Evolutionary conservation across 2,797 vertebrate species (phyloP), one percentile per base, ranked within the genome.

Genomic region (Cyclopterus lumpus): DNA sequence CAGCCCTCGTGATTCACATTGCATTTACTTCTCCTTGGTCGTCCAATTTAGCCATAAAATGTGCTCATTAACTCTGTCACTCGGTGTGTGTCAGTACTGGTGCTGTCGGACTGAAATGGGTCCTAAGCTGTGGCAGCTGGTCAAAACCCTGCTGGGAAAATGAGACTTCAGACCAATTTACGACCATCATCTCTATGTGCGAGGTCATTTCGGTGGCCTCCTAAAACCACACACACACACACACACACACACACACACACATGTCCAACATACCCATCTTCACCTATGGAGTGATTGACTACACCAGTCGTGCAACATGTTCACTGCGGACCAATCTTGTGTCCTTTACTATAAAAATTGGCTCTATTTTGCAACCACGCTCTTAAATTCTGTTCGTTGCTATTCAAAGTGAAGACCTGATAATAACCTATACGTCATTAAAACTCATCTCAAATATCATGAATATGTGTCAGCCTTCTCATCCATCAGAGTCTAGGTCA

Each of bases 151-250:
- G 82, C 59, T 22, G 86, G 91, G 89, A 84, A 86, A 81, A 88
- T 88, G 86, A 89, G 83, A 87, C 89, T 89, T 91, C 86, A 86
- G 86, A 81, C 82, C 92, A 93, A 93, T 93, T 93, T 93, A 92
- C 88, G 87, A 75, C 90, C 80, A 89, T 91, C 87, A 90, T 89
- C 83, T 88, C 80, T 71, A 86, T 84, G 82, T 83, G 81, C 88
- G 84, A 91, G 92, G 91, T 93, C 90, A 89, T 88, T 89, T 73
- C 66, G 0, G 84, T 80, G 79, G 59, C 79, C 85, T 85, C 70
- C 82, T 61, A 80, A 77, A 38, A 76, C 48, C 75, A 79, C 69
- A 36, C 8, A 32, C 76, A 82, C 79, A 77, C 75, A 73, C 65
- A n/a, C 53, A 18, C 34, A 54, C 71, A 65, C 53, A 79, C 69